phyloP scores from a whole-genome alignment of 2,113 vertebrate species.

The Fukomys damarensis region DNA sequence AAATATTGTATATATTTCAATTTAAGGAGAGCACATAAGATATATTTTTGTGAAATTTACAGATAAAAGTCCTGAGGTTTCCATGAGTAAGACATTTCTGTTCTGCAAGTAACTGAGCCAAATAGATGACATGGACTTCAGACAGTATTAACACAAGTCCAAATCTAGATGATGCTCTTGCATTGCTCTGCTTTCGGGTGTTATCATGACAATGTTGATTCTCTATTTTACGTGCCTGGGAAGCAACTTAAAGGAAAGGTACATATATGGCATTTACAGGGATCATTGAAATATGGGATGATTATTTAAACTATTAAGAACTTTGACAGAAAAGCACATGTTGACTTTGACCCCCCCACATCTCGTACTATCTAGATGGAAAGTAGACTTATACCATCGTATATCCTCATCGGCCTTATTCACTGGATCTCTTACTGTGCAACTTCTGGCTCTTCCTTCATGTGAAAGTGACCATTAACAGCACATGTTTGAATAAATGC shows the following conservation, averaged over 20 bases:
- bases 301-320: too few species aligned
- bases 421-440: too few species aligned
- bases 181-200: not conserved
- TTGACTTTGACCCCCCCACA: too few species aligned
- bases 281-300: too few species aligned
- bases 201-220: not conserved
- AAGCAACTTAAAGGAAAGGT: not conserved
- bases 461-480: too few species aligned
- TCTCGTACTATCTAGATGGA: too few species aligned
- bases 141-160: not conserved
- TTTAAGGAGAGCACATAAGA: not conserved
- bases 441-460: too few species aligned
- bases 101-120: fast-evolving
- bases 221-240: not conserved
- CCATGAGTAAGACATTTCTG: not conserved
- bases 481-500: too few species aligned
- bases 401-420: too few species aligned
- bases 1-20: not conserved
- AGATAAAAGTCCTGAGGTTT: not conserved
- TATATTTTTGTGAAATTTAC: not conserved
- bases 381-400: too few species aligned
- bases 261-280: not conserved
- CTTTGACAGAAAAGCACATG: too few species aligned
- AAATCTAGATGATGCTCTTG: not conserved
- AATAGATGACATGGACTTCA: not conserved